phyloP scores from a whole-genome alignment of 2,888 invertebrate genomes.

The Cyclophora albipunctata region DNA sequence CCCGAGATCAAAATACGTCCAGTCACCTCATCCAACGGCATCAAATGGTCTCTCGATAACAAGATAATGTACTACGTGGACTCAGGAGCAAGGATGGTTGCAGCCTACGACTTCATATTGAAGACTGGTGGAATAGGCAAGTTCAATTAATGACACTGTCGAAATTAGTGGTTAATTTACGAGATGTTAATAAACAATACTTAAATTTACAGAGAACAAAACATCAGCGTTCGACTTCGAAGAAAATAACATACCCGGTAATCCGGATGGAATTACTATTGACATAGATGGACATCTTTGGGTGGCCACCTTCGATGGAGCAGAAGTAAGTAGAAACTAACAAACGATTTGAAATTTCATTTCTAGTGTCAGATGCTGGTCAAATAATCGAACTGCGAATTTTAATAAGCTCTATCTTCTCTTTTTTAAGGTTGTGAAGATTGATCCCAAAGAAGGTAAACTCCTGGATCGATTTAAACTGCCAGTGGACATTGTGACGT shows the following conservation, averaged over 20 bases:
- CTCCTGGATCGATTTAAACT: conserved; percentile 2
- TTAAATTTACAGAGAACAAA: conserved; percentile 3
- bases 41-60: conserved; percentile 54
- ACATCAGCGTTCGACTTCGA: conserved; percentile 5
- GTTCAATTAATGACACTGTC: not conserved
- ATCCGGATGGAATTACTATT: conserved; percentile 79
- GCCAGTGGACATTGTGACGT: conserved; percentile 7
- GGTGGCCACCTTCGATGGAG: conserved; percentile 73
- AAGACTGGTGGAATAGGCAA: conserved; percentile 5
- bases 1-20: not conserved
- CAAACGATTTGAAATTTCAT: not conserved
- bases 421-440: not conserved
- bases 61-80: conserved; percentile 25
- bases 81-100: not conserved
- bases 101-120: not conserved
- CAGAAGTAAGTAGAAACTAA: not conserved
- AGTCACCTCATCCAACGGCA: not conserved
- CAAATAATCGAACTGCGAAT: too few species aligned
- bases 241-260: conserved; percentile 25
- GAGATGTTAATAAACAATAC: not conserved
- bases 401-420: not conserved
- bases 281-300: conserved; percentile 80
- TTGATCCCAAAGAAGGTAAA: not conserved
- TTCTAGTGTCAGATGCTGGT: too few species aligned
- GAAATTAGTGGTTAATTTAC: not conserved